These are phyloP conservation scores for Sander vitreus DNA, from an alignment of 2,113 vertebrate species.

Conservation along the genomic window DNA sequence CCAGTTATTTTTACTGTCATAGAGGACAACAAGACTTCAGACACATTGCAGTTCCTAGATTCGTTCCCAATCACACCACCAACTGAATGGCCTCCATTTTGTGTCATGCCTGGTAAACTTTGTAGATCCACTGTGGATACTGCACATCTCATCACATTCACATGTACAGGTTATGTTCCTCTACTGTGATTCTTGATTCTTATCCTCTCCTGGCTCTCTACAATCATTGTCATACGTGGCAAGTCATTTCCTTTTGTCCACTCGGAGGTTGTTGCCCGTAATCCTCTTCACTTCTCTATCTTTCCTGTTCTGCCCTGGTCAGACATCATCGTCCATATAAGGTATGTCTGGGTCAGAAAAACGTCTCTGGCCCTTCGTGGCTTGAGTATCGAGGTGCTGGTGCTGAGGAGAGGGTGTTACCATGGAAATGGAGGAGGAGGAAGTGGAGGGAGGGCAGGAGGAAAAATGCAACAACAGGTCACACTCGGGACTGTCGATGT, in stretches of 20 bases:
- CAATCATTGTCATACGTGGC: not conserved
- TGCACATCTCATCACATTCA: not conserved
- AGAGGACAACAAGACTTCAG: conserved; percentile 26
- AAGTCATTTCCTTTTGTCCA: not conserved
- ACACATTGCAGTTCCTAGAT: conserved; percentile 36
- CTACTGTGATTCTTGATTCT: not conserved
- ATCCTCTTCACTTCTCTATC: not conserved
- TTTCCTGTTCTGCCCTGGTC: conserved; percentile 20
- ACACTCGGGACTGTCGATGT: conserved; percentile 76
- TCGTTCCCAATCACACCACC: conserved; percentile 21
- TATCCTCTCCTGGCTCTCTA: not conserved
- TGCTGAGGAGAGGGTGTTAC: conserved; percentile 26
- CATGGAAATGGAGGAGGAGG: conserved; percentile 50
- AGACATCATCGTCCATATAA: conserved; percentile 65
- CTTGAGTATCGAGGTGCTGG: not conserved
- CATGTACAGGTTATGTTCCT: not conserved
- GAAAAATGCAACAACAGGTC: conserved; percentile 63
- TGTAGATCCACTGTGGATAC: not conserved
- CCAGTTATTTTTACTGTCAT: conserved; percentile 53
- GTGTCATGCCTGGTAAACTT: not conserved
- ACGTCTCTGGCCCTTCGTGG: conserved; percentile 82
- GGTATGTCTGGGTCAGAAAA: conserved; percentile 91
- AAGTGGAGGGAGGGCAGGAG: conserved; percentile 67
- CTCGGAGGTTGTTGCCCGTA: not conserved
- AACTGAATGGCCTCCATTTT: conserved; percentile 27